A percentile compares a stretch with the other conserved stretches of the same genome.
These are phyloP conservation scores for Parasteatoda lunata DNA, from an alignment of 2,888 invertebrate genomes.

Conservation along the genomic window DNA sequence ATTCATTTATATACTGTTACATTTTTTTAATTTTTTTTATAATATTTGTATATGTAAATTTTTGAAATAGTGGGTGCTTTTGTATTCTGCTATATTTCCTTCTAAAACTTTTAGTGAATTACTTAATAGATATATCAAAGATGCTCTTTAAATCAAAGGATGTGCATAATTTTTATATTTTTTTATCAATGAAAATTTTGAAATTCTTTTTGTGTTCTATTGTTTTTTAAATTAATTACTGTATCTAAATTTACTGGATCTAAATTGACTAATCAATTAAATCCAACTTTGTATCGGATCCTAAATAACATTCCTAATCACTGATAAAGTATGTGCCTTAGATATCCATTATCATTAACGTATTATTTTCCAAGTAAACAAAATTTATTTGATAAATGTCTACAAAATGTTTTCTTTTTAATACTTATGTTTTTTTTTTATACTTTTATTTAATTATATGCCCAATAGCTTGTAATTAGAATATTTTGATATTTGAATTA, in stretches of 20 bases:
- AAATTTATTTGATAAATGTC: not conserved
- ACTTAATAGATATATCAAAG: not conserved
- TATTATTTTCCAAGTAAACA: not conserved
- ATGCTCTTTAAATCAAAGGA: not conserved
- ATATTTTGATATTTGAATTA: constrained; percentile 11
- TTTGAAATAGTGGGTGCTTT: not conserved
- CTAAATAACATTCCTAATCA: constrained; percentile 20
- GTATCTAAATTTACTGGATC: not conserved
- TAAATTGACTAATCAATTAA: too few relatives aligned
- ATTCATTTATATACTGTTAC: constrained; percentile 2
- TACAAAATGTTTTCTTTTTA: not conserved
- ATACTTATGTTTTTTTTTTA: not conserved
- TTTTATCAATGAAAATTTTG: not conserved
- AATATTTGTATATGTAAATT: not conserved
- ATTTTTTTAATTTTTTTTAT: constrained; percentile 16
- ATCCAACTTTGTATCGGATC: not conserved
- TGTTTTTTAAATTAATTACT: not conserved
- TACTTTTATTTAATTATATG: not conserved
- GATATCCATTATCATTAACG: constrained; percentile 8
- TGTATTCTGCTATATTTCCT: not conserved
- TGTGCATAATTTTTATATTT: not conserved
- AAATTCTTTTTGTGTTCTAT: not conserved
- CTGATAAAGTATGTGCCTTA: constrained; percentile 40
- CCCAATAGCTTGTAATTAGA: constrained; percentile 6
- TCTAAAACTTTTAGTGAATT: not conserved